A percentile compares a stretch with the other conserved stretches of the same genome.
Evolutionary conservation across 1,140 invertebrate genomes (phyloP).

Genomic region (Leptinotarsa undecemlineata): DNA sequence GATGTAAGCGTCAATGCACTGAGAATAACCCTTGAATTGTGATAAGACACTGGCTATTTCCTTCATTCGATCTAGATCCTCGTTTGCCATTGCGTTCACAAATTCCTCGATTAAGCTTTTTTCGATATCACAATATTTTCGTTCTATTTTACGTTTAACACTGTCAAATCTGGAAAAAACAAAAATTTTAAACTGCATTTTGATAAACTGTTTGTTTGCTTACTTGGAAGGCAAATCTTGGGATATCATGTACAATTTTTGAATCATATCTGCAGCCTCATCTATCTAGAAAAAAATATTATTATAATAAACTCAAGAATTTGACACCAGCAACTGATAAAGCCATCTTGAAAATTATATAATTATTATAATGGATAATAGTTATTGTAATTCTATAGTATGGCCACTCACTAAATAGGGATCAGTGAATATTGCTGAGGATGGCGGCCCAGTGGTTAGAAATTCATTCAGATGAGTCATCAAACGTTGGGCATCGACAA

Average conservation of each 20-base stretch:
- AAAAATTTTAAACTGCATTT: background rate
- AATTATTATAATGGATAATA: slow-evolving; percentile 1
- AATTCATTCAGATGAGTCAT: slow-evolving; percentile 95
- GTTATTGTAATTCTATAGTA: background rate
- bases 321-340: background rate
- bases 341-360: background rate
- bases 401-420: slow-evolving; percentile 68
- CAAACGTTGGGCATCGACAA: slow-evolving; percentile 92
- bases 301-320: background rate
- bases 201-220: slow-evolving; percentile 32
- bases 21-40: slow-evolving; percentile 95
- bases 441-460: slow-evolving; percentile 80
- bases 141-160: slow-evolving; percentile 85
- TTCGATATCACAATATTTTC: slow-evolving; percentile 97
- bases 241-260: slow-evolving; percentile 93
- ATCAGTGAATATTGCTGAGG: slow-evolving; percentile 87
- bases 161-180: slow-evolving; percentile 73
- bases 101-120: slow-evolving; percentile 93
- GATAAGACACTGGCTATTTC: slow-evolving; percentile 88
- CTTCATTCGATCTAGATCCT: slow-evolving; percentile 89
- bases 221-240: slow-evolving; percentile 88
- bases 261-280: slow-evolving; percentile 98
- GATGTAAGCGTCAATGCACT: slow-evolving; percentile 96
- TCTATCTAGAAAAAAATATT: slow-evolving; percentile 68
- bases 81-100: slow-evolving; percentile 79